phyloP scores from a whole-genome alignment of 2,113 vertebrate species.

The Brachypteracias leptosomus region DNA sequence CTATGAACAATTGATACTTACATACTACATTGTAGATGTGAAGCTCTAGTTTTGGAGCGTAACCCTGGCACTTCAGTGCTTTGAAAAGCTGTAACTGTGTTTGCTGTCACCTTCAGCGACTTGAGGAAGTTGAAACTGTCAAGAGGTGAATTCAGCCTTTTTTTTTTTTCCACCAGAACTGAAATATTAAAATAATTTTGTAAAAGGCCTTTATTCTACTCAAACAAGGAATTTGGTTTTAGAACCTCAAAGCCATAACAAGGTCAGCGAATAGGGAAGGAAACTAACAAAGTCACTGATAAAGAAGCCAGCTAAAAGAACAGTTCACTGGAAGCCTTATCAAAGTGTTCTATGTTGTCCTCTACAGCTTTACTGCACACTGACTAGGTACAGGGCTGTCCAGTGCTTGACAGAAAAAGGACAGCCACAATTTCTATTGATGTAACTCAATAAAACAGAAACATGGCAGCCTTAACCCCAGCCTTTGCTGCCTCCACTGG shows the following conservation, averaged over 20 bases:
- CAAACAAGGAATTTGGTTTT: background rate
- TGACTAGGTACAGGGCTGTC: background rate
- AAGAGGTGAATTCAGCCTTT: background rate
- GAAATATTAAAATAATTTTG: background rate
- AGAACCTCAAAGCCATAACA: background rate
- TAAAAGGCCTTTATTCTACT: background rate
- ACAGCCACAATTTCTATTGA: background rate
- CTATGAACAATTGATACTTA: background rate
- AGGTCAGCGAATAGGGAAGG: background rate
- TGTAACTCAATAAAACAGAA: background rate
- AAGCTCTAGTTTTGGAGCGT: background rate
- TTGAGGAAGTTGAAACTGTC: background rate
- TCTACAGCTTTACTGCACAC: background rate
- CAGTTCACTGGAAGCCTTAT: background rate
- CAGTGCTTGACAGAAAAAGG: background rate
- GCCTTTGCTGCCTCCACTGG: background rate
- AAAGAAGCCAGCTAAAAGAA: background rate
- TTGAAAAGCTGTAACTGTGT: background rate
- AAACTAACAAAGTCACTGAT: background rate
- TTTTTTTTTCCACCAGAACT: background rate
- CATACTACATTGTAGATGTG: background rate
- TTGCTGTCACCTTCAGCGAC: background rate
- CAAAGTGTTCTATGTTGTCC: background rate
- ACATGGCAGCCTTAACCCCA: background rate
- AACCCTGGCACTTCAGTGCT: background rate